Evolutionary conservation across 2,113 vertebrate species (phyloP).

Genomic region (Fulmarus glacialis): DNA sequence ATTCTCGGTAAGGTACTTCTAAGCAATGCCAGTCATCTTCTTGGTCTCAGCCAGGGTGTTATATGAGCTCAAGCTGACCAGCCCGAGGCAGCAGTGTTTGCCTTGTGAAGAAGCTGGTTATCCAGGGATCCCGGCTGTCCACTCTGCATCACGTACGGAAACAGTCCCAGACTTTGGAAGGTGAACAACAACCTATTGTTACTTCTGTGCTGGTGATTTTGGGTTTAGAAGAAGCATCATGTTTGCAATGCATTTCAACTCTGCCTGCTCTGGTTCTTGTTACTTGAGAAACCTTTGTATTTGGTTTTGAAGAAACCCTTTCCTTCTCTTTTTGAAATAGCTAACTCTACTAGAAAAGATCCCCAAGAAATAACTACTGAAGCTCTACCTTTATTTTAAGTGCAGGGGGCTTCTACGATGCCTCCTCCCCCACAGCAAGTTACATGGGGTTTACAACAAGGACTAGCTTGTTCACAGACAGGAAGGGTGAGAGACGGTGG

Average conservation of each 20-base stretch:
- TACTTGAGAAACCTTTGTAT: background rate
- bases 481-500: constrained; percentile 38
- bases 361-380: background rate
- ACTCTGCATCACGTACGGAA: background rate
- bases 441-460: background rate
- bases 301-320: background rate
- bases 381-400: background rate
- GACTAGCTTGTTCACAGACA: background rate
- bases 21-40: background rate
- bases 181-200: background rate
- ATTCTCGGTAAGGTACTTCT: background rate
- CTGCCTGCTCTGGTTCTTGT: background rate
- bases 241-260: background rate
- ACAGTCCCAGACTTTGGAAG: background rate
- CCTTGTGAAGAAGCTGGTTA: background rate
- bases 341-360: background rate
- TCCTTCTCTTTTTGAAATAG: background rate
- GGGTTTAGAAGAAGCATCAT: background rate
- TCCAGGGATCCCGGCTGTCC: background rate
- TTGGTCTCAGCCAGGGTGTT: background rate
- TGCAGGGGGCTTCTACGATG: background rate
- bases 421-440: background rate
- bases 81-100: background rate
- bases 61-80: background rate
- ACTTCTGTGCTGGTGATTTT: background rate